Conservation (phyloP, 1,140 invertebrate species). For the Chlorops oryzae region DNA sequence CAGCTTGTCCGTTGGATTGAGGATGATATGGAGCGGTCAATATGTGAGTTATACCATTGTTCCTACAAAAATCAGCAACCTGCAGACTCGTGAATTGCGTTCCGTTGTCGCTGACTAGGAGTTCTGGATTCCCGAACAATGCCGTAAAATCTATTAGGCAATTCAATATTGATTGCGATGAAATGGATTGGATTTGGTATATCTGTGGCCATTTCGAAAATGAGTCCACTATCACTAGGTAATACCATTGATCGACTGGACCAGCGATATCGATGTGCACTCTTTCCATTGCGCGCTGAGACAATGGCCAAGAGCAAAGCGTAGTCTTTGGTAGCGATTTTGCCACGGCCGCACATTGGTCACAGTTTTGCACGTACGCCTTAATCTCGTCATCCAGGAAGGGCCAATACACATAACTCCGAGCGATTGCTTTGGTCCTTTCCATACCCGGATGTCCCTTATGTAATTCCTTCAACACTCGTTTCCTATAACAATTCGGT, state of each 20-base stretch:
- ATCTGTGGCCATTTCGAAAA: no score
- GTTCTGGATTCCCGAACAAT: no score
- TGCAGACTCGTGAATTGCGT: no score
- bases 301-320: slow-evolving; percentile 9
- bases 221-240: slow-evolving; percentile 3
- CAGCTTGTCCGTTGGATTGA: no score
- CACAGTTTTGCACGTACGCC: slow-evolving; percentile 35
- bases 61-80: no score
- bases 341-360: slow-evolving; percentile 17
- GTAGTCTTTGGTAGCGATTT: slow-evolving; percentile 20
- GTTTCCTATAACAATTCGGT: slow-evolving; percentile 22
- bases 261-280: slow-evolving; percentile 13
- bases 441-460: slow-evolving; percentile 49
- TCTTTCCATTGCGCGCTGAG: slow-evolving; percentile 2
- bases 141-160: no score
- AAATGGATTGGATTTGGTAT: no score
- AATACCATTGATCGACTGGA: slow-evolving; percentile 3
- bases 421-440: slow-evolving; percentile 51
- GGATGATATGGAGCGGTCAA: no score
- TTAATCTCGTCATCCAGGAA: slow-evolving; percentile 49
- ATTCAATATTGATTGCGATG: no score
- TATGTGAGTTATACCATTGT: no score
- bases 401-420: slow-evolving; percentile 51
- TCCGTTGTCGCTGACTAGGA: no score
- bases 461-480: slow-evolving; percentile 49